Base-by-base conservation (phyloP, 1,140 invertebrate species). In the Danaus plexippus region DNA sequence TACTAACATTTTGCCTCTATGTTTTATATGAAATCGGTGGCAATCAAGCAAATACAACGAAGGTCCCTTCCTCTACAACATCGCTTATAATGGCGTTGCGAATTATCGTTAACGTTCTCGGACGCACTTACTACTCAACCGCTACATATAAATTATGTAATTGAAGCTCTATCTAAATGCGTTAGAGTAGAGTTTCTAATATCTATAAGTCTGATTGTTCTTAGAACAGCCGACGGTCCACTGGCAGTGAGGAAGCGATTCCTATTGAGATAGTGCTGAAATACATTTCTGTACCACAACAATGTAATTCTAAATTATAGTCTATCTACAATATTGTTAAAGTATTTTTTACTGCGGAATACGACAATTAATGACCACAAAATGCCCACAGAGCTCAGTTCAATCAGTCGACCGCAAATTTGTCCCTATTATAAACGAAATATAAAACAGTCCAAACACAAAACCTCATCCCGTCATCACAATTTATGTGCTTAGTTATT, bases 101-200 rank as follows among this genome's bases (percentile, higher is more conserved):
- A 77, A 77, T 77, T 75, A 75, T 75, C 75, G 73, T 71, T 71
- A 73, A 67, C 63, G 60, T 62, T 59, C 66, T 61, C 63, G 51
- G 52, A 61, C 54, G 52, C 48, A 55, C 46, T 57, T 56, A 61
- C 54, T 54, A 52, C 57, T 61, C 18, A 40, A 57, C 50, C 44
- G 45, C 43, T 10, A 10, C 11, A 40, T 42, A 42, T 47, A 49
- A 61, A 46, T 22, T 45, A 32, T 32, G 22, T 32, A 32, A 32
- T 32, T 32, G 2, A 32, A 32, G 22, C 22, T 32, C 22, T 32
- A 32, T 32, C 22, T 32, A 32, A 32, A 32, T 32, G 22, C 22
- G 5, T 32, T 32, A 32, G 22, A 32, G 22, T 32, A 32, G 22
- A 32, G 0, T 32, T 32, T 32, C 22, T 32, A 32, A 32, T 32